These are phyloP conservation scores for Glossosoma conforme DNA, from an alignment of 1,140 invertebrate species.

Conservation along the genomic window DNA sequence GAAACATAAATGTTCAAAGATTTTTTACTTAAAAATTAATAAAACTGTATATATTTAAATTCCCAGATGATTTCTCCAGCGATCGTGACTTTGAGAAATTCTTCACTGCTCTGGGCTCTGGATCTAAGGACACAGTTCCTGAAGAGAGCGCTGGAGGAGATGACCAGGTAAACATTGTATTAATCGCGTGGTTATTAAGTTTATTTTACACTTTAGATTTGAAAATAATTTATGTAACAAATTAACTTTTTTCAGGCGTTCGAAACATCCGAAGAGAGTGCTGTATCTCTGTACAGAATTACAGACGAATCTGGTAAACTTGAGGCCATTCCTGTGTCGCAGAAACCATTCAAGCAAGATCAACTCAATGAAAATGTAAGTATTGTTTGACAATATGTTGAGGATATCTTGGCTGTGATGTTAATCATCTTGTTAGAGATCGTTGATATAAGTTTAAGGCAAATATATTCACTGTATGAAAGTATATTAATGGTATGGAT, in stretches of 20 bases:
- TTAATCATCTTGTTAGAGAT: no score
- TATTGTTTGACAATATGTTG: no score
- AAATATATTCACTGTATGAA: no score
- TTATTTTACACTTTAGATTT: background rate
- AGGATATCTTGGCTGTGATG: no score
- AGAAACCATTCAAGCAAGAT: constrained; percentile 65
- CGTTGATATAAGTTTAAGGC: no score
- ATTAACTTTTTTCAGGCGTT: constrained; percentile 40
- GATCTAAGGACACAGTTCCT: constrained; percentile 59
- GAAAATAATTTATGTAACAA: background rate
- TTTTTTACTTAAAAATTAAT: no score
- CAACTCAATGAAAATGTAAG: constrained; percentile 67
- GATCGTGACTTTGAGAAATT: constrained; percentile 60
- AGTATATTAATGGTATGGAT: no score
- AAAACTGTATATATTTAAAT: constrained; percentile 4
- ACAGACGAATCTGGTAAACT: constrained; percentile 65
- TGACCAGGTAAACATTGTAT: constrained; percentile 51
- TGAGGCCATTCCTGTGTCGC: constrained; percentile 57
- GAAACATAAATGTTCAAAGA: no score
- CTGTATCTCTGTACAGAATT: constrained; percentile 61
- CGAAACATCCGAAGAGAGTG: constrained; percentile 52
- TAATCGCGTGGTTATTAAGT: no score
- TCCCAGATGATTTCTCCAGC: constrained; percentile 60
- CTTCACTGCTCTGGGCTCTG: constrained; percentile 69
- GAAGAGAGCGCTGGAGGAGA: constrained; percentile 63